These are phyloP conservation scores for Thalassaphorura encarpata DNA, from an alignment of 1,140 invertebrate genomes.

Conservation along the genomic window DNA sequence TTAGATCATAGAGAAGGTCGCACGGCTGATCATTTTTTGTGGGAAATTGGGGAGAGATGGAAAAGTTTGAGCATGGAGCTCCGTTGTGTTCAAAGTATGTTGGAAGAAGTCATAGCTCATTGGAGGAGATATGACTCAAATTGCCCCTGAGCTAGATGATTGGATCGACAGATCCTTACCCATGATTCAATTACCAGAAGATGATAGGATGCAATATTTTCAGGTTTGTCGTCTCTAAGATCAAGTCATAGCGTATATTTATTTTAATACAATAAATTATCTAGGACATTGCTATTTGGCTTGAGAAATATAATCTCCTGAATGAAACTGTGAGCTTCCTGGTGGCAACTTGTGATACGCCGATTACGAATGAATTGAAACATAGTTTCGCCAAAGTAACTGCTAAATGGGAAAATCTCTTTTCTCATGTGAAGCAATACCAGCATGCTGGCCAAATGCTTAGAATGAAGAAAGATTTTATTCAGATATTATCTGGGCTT, in stretches of 20 bases:
- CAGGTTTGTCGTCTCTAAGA: no score
- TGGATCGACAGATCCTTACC: conserved; percentile 73
- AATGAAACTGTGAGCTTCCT: conserved; percentile 79
- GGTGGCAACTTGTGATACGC: conserved; percentile 72
- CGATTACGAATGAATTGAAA: conserved; percentile 63
- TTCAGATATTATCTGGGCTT: conserved; percentile 59
- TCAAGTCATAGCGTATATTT: no score
- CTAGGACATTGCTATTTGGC: conserved; percentile 78
- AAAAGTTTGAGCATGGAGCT: conserved; percentile 80
- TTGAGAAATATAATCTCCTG: conserved; percentile 71
- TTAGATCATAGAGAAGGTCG: conserved; percentile 59
- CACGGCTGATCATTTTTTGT: conserved; percentile 71
- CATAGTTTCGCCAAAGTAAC: conserved; percentile 60
- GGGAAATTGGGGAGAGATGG: conserved; percentile 77
- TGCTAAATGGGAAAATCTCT: conserved; percentile 67
- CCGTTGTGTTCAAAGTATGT: conserved; percentile 72
- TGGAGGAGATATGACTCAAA: conserved; percentile 72
- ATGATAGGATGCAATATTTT: conserved; percentile 71
- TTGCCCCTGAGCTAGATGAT: conserved; percentile 59
- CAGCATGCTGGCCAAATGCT: conserved; percentile 79
- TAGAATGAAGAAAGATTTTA: conserved; percentile 67
- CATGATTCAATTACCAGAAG: conserved; percentile 63
- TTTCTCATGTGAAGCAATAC: conserved; percentile 65
- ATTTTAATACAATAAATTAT: no score
- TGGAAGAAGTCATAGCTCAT: conserved; percentile 76